Percentiles rank a stretch among this genome's conserved stretches.
Conservation (phyloP, 1,140 invertebrate species). For the Marisa cornuarietis region DNA sequence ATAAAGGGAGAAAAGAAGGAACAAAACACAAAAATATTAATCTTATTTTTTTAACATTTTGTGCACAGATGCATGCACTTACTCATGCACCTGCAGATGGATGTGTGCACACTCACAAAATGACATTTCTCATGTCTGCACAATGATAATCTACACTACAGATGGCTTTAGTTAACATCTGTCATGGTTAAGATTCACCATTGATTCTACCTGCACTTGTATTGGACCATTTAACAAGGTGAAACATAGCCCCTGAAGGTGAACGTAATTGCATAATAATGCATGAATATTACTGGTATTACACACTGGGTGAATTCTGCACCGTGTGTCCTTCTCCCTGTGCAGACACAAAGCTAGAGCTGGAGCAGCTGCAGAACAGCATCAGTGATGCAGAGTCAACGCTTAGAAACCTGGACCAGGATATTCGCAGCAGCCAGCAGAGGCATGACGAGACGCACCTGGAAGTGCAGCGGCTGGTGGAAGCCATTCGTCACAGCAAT, state of each 20-base stretch:
- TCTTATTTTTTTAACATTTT: not conserved
- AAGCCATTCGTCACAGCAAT: constrained; percentile 47
- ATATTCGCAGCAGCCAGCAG: constrained; percentile 39
- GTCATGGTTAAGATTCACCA: too few species aligned
- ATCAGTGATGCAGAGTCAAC: constrained; percentile 53
- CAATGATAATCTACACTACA: too few species aligned
- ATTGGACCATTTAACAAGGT: too few species aligned
- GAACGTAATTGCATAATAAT: too few species aligned
- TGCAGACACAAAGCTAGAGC: constrained; percentile 51
- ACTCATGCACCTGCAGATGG: not conserved
- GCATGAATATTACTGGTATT: too few species aligned
- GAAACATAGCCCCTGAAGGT: too few species aligned
- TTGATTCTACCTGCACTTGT: too few species aligned
- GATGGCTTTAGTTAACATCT: too few species aligned
- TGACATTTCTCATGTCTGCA: too few species aligned
- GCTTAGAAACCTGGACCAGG: constrained; percentile 34
- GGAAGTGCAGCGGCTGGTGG: constrained; percentile 51
- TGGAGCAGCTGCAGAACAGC: constrained; percentile 47
- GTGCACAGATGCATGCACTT: not conserved
- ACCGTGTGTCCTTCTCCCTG: not conserved
- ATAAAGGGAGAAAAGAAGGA: not conserved
- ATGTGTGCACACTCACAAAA: not conserved
- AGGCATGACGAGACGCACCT: constrained; percentile 48
- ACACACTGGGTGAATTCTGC: too few species aligned
- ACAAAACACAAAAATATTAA: not conserved